Evolutionary conservation across 2,113 vertebrate genomes (phyloP), one percentile per base, ranked within the genome.

Genomic region (Regulus satrapa): DNA sequence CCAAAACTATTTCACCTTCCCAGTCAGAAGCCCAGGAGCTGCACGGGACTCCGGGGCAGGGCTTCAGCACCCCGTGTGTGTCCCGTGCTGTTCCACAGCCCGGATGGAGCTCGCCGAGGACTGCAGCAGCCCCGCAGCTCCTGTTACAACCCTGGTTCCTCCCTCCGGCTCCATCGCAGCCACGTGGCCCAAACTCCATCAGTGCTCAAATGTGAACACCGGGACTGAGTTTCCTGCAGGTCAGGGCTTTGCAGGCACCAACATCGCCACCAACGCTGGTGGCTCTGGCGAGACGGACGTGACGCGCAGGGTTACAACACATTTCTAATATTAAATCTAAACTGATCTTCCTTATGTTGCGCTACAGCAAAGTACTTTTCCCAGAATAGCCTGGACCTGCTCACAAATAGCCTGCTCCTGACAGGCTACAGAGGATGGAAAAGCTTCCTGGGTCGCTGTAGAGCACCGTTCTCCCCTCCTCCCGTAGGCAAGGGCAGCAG

Each of bases 71-170:
- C 3, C 3, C 1, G 1, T 0, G 8, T 0, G 8, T 3, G 64
- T 24, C 72, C 16, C n/a, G 7, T 7, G 3, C 71, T 58, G 48
- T 31, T 55, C 49, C 68, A 32, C 68, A 34, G 74, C 45, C 52
- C 24, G 1, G n/a, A 36, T 3, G 72, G 52, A 31, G 18, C 59
- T 48, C 6, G 51, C 51, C 89, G 94, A 94, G 66, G 43, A 51
- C 86, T 86, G 95, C 43, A 89, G 83, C 91, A 91, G 84, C 59
- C 83, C 91, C 71, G 71, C 92, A 73, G 88, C 71, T 91, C 77
- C 55, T 79, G 54, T 93, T 96, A 88, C 83, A 93, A 5, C 41
- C 59, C 51, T 3, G 67, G 51, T 23, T 51, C 72, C 95, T 87
- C 76, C 67, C 91, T 56, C 78, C 40, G 94, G 71, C 61, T 46